Evolutionary conservation across 2,797 vertebrate species (phyloP).

Genomic region (Sebastes iracundus): DNA sequence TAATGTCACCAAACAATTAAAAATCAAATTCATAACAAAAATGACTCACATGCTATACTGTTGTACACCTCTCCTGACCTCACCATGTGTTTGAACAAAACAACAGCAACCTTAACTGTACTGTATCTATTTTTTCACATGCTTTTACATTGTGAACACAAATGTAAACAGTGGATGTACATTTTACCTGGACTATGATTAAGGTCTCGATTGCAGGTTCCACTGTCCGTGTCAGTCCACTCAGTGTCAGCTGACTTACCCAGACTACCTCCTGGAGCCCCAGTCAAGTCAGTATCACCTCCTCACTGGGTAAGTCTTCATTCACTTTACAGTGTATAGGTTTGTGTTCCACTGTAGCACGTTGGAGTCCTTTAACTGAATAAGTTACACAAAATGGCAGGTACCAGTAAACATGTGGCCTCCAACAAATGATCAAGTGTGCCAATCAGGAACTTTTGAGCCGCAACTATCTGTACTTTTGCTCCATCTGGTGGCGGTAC

Average conservation of each 20-base stretch:
- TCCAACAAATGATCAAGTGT: neutral
- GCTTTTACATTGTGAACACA: neutral
- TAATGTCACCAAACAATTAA: neutral
- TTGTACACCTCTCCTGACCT: neutral
- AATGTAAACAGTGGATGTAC: neutral
- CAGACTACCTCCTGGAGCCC: conserved; percentile 37
- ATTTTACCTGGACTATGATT: neutral
- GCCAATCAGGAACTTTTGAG: neutral
- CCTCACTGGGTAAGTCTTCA: conserved; percentile 29
- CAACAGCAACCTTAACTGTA: neutral
- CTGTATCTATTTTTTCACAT: neutral
- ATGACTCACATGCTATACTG: neutral
- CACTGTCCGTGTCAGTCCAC: conserved; percentile 24
- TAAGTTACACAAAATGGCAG: neutral
- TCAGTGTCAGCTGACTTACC: conserved; percentile 26
- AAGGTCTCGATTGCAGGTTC: conserved; percentile 6
- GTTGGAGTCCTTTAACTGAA: neutral
- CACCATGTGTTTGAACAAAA: neutral
- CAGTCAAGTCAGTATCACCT: conserved; percentile 42
- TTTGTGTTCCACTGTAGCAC: neutral
- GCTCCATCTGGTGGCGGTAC: neutral
- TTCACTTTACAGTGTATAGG: neutral
- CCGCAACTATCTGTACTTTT: neutral
- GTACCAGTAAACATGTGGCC: neutral
- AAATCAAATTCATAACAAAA: neutral